A percentile compares a stretch with the other conserved stretches of the same genome.
These are phyloP conservation scores for Aleiodes testaceus DNA, from an alignment of 2,888 invertebrate species.

Conservation along the genomic window DNA sequence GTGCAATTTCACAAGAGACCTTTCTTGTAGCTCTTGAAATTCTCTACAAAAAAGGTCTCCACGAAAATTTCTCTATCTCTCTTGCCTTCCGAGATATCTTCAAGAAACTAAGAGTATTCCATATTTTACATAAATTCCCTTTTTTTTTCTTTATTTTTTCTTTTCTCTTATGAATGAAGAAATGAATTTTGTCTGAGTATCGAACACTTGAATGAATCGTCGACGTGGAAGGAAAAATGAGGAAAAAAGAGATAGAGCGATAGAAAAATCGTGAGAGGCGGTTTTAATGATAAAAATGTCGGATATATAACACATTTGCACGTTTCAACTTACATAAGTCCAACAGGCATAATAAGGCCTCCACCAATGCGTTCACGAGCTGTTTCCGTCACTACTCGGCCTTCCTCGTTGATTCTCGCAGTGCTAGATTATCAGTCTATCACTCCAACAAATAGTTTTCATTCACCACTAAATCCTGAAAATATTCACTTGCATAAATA, in stretches of 20 bases:
- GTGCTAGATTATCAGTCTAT: conserved; percentile 27
- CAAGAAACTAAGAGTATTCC: no score
- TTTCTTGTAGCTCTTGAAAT: no score
- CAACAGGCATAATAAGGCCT: conserved; percentile 26
- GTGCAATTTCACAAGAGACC: no score
- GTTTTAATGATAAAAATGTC: conserved; percentile 5
- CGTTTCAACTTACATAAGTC: conserved; percentile 23
- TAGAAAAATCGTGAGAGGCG: neutral
- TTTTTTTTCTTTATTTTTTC: no score
- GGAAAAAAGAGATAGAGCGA: neutral
- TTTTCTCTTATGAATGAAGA: conserved; percentile 50
- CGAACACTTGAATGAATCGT: conserved; percentile 33
- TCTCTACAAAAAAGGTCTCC: no score
- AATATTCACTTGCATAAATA: neutral
- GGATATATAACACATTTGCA: conserved; percentile 18
- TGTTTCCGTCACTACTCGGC: conserved; percentile 35
- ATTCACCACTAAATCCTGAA: conserved; percentile 9
- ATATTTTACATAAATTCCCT: no score
- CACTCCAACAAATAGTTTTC: conserved; percentile 19
- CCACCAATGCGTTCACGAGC: conserved; percentile 14
- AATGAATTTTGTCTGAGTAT: conserved; percentile 38
- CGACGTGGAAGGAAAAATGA: conserved; percentile 2
- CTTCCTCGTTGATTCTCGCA: conserved; percentile 44
- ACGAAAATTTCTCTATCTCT: no score
- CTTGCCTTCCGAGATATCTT: no score